Evolutionary conservation across 2,797 vertebrate genomes (phyloP).

Genomic region (Hydrophis major): DNA sequence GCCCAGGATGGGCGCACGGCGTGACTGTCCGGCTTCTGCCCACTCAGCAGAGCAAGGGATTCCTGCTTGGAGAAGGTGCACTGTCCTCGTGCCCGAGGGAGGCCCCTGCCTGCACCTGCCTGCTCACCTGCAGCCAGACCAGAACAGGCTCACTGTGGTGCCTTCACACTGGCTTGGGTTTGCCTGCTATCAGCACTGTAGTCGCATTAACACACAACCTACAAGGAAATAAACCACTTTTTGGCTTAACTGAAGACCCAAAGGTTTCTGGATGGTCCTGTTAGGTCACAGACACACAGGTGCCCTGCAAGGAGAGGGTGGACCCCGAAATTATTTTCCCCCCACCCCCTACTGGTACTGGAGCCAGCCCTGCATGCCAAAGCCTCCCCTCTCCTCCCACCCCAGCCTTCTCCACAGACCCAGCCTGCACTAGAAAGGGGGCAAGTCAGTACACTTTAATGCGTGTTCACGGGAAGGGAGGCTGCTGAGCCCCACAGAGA

Average conservation of each 20-base stretch:
- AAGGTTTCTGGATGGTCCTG: not conserved
- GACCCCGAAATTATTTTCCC: not conserved
- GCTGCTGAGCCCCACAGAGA: not conserved
- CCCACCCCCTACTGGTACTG: not conserved
- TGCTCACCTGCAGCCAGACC: not conserved
- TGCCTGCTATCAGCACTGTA: not conserved
- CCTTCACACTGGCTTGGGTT: accelerated
- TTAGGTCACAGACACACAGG: not conserved
- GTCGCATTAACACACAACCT: not conserved
- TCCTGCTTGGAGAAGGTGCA: not conserved
- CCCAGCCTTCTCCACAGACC: not conserved
- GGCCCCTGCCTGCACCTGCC: not conserved
- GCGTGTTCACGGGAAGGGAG: slow-evolving; percentile 8
- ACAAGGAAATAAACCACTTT: not conserved
- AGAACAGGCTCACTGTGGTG: no score
- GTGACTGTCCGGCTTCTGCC: not conserved
- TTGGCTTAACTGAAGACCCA: not conserved
- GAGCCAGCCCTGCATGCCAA: not conserved
- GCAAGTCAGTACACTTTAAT: slow-evolving; percentile 67
- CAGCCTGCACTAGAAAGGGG: not conserved
- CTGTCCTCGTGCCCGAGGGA: not conserved
- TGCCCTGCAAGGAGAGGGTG: not conserved
- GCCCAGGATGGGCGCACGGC: not conserved
- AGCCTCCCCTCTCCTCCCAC: not conserved
- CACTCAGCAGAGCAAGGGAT: not conserved